Evolutionary conservation across 1,140 invertebrate species (phyloP).

Genomic region (Acyrthosiphon pisum): DNA sequence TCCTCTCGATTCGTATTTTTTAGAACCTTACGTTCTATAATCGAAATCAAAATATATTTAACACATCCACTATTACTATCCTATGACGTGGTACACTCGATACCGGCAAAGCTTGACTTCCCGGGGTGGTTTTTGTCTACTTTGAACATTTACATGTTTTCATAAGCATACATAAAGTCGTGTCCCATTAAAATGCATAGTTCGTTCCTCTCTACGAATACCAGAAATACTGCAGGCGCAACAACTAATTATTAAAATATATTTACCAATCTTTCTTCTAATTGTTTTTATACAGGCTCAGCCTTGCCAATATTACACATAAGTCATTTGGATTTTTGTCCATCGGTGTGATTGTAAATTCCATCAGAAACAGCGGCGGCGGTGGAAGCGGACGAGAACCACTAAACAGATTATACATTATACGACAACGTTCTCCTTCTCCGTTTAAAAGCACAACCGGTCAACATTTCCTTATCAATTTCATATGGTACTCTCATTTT

Average conservation of each 20-base stretch:
- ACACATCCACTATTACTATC: neutral
- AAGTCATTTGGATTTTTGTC: neutral
- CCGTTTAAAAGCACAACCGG: too few relatives aligned
- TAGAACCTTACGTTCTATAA: neutral
- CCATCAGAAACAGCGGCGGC: neutral
- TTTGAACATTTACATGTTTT: too few relatives aligned
- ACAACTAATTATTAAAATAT: neutral
- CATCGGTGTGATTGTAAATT: neutral
- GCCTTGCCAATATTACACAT: accelerated
- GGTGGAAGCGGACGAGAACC: neutral
- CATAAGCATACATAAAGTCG: too few relatives aligned
- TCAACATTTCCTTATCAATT: too few relatives aligned
- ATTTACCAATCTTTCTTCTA: neutral
- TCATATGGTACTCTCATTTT: too few relatives aligned
- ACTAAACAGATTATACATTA: neutral
- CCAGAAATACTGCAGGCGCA: neutral
- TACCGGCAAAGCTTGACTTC: too few relatives aligned
- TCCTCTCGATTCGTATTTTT: neutral
- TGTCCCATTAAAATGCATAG: too few relatives aligned
- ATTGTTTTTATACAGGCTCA: neutral
- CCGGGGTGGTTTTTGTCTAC: too few relatives aligned
- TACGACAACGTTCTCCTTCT: too few relatives aligned
- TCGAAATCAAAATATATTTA: neutral
- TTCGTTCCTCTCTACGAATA: neutral
- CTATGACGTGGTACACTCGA: neutral